These are phyloP conservation scores for Pseudomyrmex flavicornis DNA, from an alignment of 1,140 invertebrate genomes.

Conservation along the genomic window DNA sequence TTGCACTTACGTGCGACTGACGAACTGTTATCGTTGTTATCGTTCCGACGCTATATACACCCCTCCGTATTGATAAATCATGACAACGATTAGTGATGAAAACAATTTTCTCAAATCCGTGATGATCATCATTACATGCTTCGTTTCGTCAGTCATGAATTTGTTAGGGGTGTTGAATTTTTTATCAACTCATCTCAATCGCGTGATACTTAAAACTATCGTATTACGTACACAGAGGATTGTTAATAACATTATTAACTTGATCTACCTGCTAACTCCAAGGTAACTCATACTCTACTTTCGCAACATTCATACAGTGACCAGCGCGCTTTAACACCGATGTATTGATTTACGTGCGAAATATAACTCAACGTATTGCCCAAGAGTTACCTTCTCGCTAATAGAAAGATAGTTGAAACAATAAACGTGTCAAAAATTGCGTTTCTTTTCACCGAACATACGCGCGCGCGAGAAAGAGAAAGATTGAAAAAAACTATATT, in stretches of 20 bases:
- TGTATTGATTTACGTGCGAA: constrained; percentile 37
- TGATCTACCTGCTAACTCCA: no score
- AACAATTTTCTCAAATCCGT: constrained; percentile 14
- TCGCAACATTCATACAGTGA: not conserved
- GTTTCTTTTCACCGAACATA: no score
- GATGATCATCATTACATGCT: not conserved
- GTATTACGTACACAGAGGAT: not conserved
- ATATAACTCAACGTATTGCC: not conserved
- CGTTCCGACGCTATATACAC: no score
- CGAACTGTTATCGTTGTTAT: no score
- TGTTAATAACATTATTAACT: not conserved
- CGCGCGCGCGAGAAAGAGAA: no score
- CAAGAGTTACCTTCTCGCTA: not conserved
- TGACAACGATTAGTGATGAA: constrained; percentile 14
- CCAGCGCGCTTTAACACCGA: not conserved
- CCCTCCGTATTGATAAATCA: not conserved
- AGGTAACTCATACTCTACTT: not conserved
- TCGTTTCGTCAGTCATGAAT: not conserved
- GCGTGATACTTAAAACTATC: not conserved
- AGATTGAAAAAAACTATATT: no score
- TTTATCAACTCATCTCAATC: not conserved
- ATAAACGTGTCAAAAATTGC: not conserved
- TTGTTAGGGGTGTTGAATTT: constrained; percentile 4
- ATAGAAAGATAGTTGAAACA: not conserved
- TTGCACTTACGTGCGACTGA: no score